A percentile compares a stretch with the other conserved stretches of the same genome.
Conservation (phyloP, 2,888 invertebrate species). For the Clepsis dumicolana region DNA sequence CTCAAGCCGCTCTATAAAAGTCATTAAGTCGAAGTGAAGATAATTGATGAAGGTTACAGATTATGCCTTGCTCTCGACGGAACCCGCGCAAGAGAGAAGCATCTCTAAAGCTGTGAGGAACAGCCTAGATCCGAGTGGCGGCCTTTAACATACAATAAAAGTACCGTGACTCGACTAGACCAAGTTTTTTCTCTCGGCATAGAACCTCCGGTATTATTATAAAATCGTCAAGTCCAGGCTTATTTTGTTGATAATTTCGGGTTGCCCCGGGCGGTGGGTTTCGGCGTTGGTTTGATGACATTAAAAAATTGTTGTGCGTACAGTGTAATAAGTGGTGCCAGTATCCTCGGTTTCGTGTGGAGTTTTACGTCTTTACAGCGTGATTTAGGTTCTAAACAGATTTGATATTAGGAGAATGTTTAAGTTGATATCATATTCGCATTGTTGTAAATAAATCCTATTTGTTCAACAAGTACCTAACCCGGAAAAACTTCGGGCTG, state of each 20-base stretch:
- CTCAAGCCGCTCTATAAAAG: slow-evolving; percentile 81
- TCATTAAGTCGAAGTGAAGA: slow-evolving; percentile 84
- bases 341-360: background rate
- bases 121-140: slow-evolving; percentile 48
- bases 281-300: background rate
- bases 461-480: too few species aligned
- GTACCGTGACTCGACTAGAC: slow-evolving; percentile 69
- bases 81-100: slow-evolving; percentile 45
- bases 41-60: slow-evolving; percentile 85
- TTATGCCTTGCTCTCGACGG: slow-evolving; percentile 69
- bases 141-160: slow-evolving; percentile 65
- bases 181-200: slow-evolving; percentile 62
- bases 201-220: slow-evolving; percentile 78
- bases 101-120: slow-evolving; percentile 47
- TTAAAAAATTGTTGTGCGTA: slow-evolving; percentile 11
- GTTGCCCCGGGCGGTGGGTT: slow-evolving; percentile 25
- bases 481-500: too few species aligned
- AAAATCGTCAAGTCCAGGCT: slow-evolving; percentile 78
- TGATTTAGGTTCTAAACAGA: background rate
- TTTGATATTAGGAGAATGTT: background rate
- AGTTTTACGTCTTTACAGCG: background rate
- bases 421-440: too few species aligned
- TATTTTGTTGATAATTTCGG: slow-evolving; percentile 56
- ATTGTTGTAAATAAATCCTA: too few species aligned
- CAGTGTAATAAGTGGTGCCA: background rate